Conservation (phyloP, 2,888 invertebrate genomes). For the Aricia artaxerxes region DNA sequence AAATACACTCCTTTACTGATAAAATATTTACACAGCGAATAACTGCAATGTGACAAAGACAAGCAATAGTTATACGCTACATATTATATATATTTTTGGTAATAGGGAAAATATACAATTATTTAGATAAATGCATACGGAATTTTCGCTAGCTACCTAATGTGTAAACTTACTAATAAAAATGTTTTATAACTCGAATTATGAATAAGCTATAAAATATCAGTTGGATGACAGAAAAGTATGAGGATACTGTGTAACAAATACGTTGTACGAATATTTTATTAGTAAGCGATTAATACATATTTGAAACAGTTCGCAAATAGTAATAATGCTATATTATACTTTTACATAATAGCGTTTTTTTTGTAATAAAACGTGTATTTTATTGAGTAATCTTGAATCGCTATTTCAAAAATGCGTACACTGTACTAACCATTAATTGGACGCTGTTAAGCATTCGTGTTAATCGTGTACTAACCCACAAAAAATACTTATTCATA, state of each 20-base stretch:
- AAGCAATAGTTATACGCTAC: neutral
- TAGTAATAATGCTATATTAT: neutral
- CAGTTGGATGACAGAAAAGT: neutral
- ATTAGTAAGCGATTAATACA: neutral
- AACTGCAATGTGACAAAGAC: too few species aligned
- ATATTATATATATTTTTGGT: too few species aligned
- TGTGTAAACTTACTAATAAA: neutral
- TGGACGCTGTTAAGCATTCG: too few species aligned
- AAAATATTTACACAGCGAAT: too few species aligned
- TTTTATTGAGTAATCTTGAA: too few species aligned
- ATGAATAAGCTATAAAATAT: neutral
- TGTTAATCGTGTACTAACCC: too few species aligned
- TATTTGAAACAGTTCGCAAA: neutral
- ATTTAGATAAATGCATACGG: constrained; percentile 22
- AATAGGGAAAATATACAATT: neutral
- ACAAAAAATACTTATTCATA: too few species aligned
- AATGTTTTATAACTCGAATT: neutral
- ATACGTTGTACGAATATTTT: neutral
- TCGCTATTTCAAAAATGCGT: too few species aligned
- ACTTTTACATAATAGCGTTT: too few species aligned
- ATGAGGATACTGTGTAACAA: neutral
- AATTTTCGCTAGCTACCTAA: neutral
- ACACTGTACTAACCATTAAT: too few species aligned
- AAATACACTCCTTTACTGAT: neutral
- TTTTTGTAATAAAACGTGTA: too few species aligned